Evolutionary conservation across 2,797 vertebrate species (phyloP).

Genomic region (Thalassophryne amazonica): DNA sequence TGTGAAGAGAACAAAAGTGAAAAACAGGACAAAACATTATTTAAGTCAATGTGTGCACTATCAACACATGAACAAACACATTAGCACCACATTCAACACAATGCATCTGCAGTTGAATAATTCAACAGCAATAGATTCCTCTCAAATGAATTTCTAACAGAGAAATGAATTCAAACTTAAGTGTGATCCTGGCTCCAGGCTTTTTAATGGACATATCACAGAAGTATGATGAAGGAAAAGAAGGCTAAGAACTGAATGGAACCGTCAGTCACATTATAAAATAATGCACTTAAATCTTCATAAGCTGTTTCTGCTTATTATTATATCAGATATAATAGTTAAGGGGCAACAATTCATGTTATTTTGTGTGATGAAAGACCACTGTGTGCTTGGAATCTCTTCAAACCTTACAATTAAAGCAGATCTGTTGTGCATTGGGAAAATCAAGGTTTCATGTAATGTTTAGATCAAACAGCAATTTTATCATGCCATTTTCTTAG

Average conservation of each 20-base stretch:
- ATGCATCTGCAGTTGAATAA: conserved; percentile 8
- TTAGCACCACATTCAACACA: neutral
- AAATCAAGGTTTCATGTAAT: no score
- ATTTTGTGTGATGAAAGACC: no score
- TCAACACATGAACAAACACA: neutral
- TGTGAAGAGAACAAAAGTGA: no score
- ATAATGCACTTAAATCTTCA: neutral
- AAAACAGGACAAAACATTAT: neutral
- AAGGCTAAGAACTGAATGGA: neutral
- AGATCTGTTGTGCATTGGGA: no score
- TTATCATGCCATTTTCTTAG: no score
- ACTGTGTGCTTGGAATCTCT: no score
- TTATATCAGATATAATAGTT: no score
- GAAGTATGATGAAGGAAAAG: neutral
- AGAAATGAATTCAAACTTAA: neutral
- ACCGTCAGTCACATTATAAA: neutral
- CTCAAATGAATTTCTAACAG: neutral
- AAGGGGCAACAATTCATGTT: no score
- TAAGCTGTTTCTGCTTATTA: neutral
- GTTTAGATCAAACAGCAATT: no score
- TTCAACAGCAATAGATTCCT: neutral
- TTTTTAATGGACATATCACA: no score
- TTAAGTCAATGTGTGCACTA: neutral
- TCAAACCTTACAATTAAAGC: no score
- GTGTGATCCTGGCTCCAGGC: neutral